A percentile compares a stretch with the other conserved stretches of the same genome.
These are phyloP conservation scores for Nyctibius bracteatus DNA, from an alignment of 2,113 vertebrate genomes.

Conservation along the genomic window DNA sequence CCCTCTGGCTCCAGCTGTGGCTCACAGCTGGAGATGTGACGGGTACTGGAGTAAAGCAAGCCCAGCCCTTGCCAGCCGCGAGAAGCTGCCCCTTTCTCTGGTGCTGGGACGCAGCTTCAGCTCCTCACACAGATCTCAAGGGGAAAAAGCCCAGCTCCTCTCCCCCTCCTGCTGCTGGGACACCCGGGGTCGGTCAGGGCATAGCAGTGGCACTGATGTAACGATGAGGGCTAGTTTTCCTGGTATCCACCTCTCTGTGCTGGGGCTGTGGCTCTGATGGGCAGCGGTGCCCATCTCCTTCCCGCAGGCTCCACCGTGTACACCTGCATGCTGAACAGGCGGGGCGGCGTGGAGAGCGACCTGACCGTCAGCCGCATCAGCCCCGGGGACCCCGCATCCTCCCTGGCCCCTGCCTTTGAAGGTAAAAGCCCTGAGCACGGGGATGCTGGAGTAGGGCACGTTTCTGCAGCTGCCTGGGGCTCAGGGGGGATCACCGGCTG, in stretches of 20 bases:
- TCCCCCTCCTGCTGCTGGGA: not conserved
- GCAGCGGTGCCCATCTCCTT: not conserved
- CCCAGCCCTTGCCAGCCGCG: rapidly evolving
- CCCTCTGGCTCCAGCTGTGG: not conserved
- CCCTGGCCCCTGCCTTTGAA: conserved; percentile 82
- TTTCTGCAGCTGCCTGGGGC: not conserved
- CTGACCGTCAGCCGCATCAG: conserved; percentile 90
- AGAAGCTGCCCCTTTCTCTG: not conserved
- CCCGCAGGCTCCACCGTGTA: conserved; percentile 86
- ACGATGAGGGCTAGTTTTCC: rapidly evolving
- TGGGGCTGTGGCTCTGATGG: not conserved
- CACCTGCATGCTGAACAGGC: conserved; percentile 92
- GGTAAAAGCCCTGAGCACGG: conserved; percentile 61
- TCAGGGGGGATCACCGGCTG: rapidly evolving
- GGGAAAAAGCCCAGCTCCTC: rapidly evolving
- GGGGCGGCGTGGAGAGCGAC: conserved; percentile 88
- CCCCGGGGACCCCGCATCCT: conserved; percentile 55
- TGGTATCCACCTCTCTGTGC: not conserved
- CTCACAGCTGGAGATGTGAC: not conserved
- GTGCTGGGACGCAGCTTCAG: not conserved
- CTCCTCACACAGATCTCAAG: not conserved
- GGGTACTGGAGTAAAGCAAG: not conserved
- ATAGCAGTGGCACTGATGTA: too few species aligned
- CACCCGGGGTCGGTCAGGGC: not conserved
- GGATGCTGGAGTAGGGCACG: rapidly evolving